Percentiles rank a stretch among this genome's conserved stretches.
Evolutionary conservation across 2,797 vertebrate genomes (phyloP).

Genomic region (Coracias cyanogaster): DNA sequence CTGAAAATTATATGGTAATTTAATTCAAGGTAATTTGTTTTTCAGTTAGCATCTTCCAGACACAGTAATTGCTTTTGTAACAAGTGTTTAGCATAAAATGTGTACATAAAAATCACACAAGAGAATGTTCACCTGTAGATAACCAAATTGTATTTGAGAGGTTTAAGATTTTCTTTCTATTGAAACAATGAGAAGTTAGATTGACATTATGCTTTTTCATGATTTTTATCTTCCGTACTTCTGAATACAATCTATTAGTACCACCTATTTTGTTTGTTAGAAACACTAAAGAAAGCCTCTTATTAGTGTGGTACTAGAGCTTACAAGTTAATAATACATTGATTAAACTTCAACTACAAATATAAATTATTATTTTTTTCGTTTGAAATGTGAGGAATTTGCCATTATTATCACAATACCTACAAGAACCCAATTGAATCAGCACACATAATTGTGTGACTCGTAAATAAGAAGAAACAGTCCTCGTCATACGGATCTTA

Average conservation of each 20-base stretch:
- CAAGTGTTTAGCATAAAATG: neutral
- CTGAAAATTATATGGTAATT: constrained; percentile 22
- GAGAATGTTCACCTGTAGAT: neutral
- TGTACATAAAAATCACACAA: neutral
- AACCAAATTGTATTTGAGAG: neutral
- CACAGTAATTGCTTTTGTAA: constrained; percentile 1
- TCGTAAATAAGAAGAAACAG: neutral
- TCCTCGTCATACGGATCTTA: neutral
- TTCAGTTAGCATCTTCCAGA: constrained; percentile 17
- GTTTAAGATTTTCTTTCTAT: neutral
- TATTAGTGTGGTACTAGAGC: neutral
- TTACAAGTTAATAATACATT: neutral
- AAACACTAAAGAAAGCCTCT: neutral
- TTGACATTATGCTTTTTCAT: neutral
- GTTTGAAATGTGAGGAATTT: neutral
- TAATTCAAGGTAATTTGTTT: constrained; percentile 35
- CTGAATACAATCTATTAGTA: neutral
- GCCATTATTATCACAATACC: neutral
- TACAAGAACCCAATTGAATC: neutral
- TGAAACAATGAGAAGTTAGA: neutral
- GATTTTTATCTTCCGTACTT: neutral
- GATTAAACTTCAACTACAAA: neutral
- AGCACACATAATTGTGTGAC: neutral
- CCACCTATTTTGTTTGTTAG: neutral
- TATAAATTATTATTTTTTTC: neutral